Percentiles rank a stretch among this genome's conserved stretches.
Evolutionary conservation across 2,113 vertebrate genomes (phyloP).

Genomic region (Etia nguti): DNA sequence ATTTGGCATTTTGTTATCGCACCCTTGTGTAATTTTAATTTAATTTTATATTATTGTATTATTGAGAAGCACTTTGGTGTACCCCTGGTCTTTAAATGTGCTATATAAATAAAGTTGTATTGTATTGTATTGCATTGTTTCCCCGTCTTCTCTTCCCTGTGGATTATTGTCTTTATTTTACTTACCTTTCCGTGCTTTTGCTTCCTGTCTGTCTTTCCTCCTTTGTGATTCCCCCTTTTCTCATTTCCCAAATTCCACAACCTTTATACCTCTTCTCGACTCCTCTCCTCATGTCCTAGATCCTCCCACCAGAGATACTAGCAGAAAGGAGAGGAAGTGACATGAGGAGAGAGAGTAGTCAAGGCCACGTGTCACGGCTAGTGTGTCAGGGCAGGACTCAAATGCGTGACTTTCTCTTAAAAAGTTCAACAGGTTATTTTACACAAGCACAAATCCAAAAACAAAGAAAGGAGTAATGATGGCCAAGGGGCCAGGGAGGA

Average conservation of each 20-base stretch:
- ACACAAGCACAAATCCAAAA: not conserved
- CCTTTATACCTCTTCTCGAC: not conserved
- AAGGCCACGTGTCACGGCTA: not conserved
- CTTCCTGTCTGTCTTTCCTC: not conserved
- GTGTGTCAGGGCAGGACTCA: not conserved
- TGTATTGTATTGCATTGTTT: no score
- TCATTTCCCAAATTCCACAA: not conserved
- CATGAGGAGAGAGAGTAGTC: not conserved
- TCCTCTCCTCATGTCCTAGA: not conserved
- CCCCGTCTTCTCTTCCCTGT: fast-evolving
- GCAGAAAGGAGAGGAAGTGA: not conserved
- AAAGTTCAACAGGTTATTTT: not conserved
- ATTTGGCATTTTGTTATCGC: no score
- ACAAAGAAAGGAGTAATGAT: not conserved
- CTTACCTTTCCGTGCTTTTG: not conserved
- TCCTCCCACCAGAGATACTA: not conserved
- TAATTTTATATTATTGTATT: no score
- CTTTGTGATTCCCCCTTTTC: not conserved
- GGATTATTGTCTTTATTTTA: not conserved
- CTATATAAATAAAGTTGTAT: no score
- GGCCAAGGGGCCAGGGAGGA: not conserved
- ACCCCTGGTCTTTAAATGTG: no score
- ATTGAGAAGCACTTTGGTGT: no score
- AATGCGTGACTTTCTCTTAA: fast-evolving
- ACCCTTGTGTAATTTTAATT: no score